Percentiles rank a stretch among this genome's conserved stretches.
These are phyloP conservation scores for Meteorus cinctellus DNA, from an alignment of 2,888 invertebrate species.

Conservation along the genomic window DNA sequence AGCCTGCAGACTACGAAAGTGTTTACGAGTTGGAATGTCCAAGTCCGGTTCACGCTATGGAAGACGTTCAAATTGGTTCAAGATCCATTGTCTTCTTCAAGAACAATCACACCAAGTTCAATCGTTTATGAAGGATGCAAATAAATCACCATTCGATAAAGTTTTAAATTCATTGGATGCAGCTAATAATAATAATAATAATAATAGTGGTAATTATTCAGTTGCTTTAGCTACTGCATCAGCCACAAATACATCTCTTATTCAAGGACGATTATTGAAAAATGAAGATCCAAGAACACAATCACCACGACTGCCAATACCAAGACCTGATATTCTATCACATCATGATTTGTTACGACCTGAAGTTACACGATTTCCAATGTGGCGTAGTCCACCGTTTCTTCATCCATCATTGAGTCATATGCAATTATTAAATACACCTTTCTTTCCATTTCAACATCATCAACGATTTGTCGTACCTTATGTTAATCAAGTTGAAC, in stretches of 20 bases:
- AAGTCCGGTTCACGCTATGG: conserved; percentile 94
- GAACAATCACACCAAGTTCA: conserved; percentile 73
- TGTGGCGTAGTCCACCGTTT: conserved; percentile 67
- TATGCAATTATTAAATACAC: conserved; percentile 68
- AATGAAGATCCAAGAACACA: conserved; percentile 54
- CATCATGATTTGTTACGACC: conserved; percentile 66
- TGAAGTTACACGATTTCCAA: conserved; percentile 65
- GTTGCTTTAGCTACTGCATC: conserved; percentile 52
- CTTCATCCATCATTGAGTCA: conserved; percentile 67
- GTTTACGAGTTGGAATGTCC: conserved; percentile 91
- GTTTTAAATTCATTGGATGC: conserved; percentile 66
- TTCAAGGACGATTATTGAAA: conserved; percentile 59
- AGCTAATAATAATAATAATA: conserved; percentile 61
- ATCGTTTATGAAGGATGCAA: conserved; percentile 63
- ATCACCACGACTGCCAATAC: conserved; percentile 28
- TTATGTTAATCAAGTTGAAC: conserved; percentile 64
- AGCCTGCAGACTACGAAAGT: conserved; percentile 88
- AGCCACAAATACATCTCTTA: conserved; percentile 42
- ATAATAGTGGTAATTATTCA: conserved; percentile 49
- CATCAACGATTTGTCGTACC: conserved; percentile 68
- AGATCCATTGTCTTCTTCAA: conserved; percentile 84
- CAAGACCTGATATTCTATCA: conserved; percentile 25
- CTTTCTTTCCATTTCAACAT: conserved; percentile 68
- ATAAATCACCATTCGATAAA: conserved; percentile 63
- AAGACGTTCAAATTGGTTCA: conserved; percentile 93